A percentile compares a stretch with the other conserved stretches of the same genome.
Evolutionary conservation across 2,888 invertebrate genomes (phyloP).

Genomic region (Nomada fucata): DNA sequence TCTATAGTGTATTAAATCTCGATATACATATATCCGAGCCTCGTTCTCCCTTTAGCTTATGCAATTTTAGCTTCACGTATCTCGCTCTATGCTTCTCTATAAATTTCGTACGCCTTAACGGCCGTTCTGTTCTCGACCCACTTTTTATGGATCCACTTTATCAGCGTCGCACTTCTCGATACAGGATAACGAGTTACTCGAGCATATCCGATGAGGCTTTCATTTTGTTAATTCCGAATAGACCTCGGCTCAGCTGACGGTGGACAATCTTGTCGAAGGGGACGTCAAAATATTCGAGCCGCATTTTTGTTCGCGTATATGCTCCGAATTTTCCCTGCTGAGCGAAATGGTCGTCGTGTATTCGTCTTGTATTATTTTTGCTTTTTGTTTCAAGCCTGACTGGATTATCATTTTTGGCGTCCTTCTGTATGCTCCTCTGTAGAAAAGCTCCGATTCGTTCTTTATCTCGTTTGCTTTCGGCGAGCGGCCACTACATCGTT

Average conservation of each 20-base stretch:
- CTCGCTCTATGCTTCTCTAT: neutral
- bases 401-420: neutral
- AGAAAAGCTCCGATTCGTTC: neutral
- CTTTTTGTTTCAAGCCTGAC: neutral
- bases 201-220: slow-evolving; percentile 48
- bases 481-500: neutral
- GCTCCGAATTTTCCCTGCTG: slow-evolving; percentile 56
- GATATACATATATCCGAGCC: slow-evolving; percentile 39
- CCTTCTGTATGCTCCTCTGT: neutral
- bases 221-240: slow-evolving; percentile 43
- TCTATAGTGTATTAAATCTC: slow-evolving; percentile 70
- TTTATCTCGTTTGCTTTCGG: neutral
- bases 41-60: neutral
- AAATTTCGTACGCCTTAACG: too few species aligned
- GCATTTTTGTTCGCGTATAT: slow-evolving; percentile 15
- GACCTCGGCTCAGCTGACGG: slow-evolving; percentile 34
- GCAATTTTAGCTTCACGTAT: slow-evolving; percentile 8
- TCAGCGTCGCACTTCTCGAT: slow-evolving; percentile 3
- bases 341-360: slow-evolving; percentile 64
- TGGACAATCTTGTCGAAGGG: slow-evolving; percentile 54
- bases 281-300: slow-evolving; percentile 42
- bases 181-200: slow-evolving; percentile 36
- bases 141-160: slow-evolving; percentile 2
- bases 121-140: neutral
- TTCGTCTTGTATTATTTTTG: slow-evolving; percentile 11